Conservation (phyloP, 1,140 invertebrate species). For the Procambarus clarkii region DNA sequence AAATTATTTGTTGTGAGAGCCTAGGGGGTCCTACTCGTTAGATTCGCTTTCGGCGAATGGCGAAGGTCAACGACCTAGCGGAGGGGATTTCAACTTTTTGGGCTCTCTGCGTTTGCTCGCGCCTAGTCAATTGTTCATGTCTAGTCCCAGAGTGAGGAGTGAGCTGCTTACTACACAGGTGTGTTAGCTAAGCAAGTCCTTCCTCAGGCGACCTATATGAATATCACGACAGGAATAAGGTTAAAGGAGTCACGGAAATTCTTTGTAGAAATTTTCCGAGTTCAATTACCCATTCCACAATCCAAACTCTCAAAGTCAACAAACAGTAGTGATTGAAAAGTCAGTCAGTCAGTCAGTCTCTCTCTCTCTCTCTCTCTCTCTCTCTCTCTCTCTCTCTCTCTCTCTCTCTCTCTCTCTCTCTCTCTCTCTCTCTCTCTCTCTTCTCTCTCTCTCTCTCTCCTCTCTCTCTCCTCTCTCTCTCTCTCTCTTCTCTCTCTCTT, state of each 20-base stretch:
- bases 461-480: neutral
- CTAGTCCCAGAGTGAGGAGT: too few relatives aligned
- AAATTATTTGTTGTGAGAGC: neutral
- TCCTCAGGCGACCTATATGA: too few relatives aligned
- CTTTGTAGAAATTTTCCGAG: neutral
- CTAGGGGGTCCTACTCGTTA: neutral
- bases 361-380: neutral
- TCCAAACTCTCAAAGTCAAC: neutral
- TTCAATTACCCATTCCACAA: too few relatives aligned
- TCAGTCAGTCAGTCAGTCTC: neutral
- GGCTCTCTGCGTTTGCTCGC: neutral
- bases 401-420: neutral
- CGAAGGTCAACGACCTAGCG: neutral
- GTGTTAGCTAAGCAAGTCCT: too few relatives aligned
- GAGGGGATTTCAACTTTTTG: too few relatives aligned
- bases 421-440: neutral
- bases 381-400: neutral
- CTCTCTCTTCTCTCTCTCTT: neutral
- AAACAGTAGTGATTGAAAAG: slow-evolving; percentile 21
- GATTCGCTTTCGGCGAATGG: too few relatives aligned
- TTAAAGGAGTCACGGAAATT: neutral
- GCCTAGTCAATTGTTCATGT: too few relatives aligned
- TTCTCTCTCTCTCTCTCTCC: neutral
- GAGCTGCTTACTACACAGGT: too few relatives aligned
- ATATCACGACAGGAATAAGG: too few relatives aligned